Base-by-base conservation (phyloP, 2,797 vertebrate genomes). In the Onychomys torridus region DNA sequence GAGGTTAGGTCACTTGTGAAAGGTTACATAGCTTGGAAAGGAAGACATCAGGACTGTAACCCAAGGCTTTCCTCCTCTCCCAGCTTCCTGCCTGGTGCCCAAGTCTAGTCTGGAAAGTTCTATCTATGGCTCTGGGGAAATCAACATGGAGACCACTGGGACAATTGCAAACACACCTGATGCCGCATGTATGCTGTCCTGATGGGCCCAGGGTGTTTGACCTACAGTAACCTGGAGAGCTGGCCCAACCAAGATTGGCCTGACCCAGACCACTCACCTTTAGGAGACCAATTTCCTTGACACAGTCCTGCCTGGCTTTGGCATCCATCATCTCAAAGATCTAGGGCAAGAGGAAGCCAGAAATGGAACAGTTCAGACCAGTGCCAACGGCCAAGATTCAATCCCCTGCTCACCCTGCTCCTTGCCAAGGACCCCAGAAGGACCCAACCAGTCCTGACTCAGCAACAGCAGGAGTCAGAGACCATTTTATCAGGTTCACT, bases 301-400 rank as follows among this genome's bases (percentile, higher is more conserved):
- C 98, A 91, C 99, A 99, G 98, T 99, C 99, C 97, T 99, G 99
- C 86, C 99, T 98, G 25, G 99, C 99, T 97, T 99, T 99, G 85
- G 99, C 99, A 37, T 99, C 99, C 99, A 99, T 99, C 99, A 99
- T 99, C 98, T 99, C 99, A 97, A 99, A 99, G 97, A 99, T 99
- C 99, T 99, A 98, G 98, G 82, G 97, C 8, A 67, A 63, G 85
- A 98, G 75, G 93, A 29, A 89, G 89, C 82, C 87, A 93, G 83
- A 75, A 76, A 57, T 0, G 14, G 6, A 14, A 40, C 0, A 5
- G 81, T 96, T 86, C 95, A 49, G 43, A 55, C 37, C 37, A 16
- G 27, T 52, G 11, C 2, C 14, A n/a, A 13, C 2, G 2, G 55
- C 46, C 23, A 0, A 0, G 55, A 12, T n/a, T 57, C 34, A 14